These are phyloP conservation scores for Lydus trimaculatus DNA, from an alignment of 2,888 invertebrate genomes.

Conservation along the genomic window DNA sequence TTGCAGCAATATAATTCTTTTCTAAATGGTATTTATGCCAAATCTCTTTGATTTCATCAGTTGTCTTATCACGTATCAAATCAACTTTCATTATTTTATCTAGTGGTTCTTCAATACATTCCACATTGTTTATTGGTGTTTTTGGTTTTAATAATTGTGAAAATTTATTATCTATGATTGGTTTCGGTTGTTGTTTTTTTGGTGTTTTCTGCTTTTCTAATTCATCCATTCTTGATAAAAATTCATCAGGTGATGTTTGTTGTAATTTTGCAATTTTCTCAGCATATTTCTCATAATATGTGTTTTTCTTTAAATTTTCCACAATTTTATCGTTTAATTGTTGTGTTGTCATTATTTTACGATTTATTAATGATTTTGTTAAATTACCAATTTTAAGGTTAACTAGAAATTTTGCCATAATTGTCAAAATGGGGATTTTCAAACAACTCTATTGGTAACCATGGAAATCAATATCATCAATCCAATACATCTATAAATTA, in stretches of 20 bases:
- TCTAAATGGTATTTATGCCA: conserved; percentile 84
- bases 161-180: conserved; percentile 62
- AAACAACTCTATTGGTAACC: neutral
- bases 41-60: conserved; percentile 75
- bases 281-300: conserved; percentile 84
- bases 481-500: too few relatives aligned
- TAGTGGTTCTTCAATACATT: conserved; percentile 62
- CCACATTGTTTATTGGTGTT: conserved; percentile 50
- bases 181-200: conserved; percentile 60
- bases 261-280: conserved; percentile 77
- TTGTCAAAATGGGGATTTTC: neutral
- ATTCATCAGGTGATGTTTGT: conserved; percentile 78
- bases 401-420: neutral
- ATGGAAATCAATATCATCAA: neutral
- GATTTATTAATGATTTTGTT: neutral
- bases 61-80: conserved; percentile 72
- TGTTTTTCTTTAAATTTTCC: conserved; percentile 71
- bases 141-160: conserved; percentile 74
- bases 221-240: conserved; percentile 69
- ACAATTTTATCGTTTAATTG: conserved; percentile 62
- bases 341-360: conserved; percentile 57
- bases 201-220: too few relatives aligned
- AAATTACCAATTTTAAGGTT: neutral
- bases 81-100: conserved; percentile 80
- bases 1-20: conserved; percentile 76